These are phyloP conservation scores for Pseudococcus longispinus DNA, from an alignment of 2,888 invertebrate genomes.

Conservation along the genomic window DNA sequence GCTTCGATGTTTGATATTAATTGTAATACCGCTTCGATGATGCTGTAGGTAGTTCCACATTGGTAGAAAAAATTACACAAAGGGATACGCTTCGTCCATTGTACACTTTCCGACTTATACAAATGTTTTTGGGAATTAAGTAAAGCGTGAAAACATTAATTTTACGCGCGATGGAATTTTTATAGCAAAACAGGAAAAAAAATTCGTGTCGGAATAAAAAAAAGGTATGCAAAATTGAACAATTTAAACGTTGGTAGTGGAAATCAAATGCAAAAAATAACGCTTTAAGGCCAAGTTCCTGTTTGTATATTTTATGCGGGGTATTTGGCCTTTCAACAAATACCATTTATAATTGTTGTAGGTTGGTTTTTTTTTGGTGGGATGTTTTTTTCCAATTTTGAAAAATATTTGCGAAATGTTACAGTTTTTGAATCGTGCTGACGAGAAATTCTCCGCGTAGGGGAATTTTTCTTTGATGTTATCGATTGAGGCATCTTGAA, in stretches of 20 bases:
- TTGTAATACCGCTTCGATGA: neutral
- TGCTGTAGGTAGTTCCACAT: neutral
- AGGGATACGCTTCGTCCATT: neutral
- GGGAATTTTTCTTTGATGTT: neutral
- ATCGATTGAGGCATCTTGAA: neutral
- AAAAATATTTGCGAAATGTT: neutral
- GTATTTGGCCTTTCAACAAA: constrained; percentile 13
- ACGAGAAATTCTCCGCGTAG: neutral
- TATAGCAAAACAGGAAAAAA: neutral
- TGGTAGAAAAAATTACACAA: neutral
- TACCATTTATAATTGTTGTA: neutral
- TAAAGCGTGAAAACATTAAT: constrained; percentile 33
- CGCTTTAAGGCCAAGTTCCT: constrained; percentile 1
- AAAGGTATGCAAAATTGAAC: neutral
- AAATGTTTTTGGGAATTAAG: constrained; percentile 18
- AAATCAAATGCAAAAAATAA: constrained; percentile 2
- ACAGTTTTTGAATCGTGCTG: neutral
- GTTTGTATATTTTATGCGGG: neutral
- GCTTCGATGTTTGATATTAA: constrained; percentile 36
- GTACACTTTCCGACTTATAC: constrained; percentile 16
- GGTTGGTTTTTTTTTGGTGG: neutral
- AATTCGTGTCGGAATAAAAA: neutral
- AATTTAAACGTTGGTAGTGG: neutral
- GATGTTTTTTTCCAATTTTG: neutral
- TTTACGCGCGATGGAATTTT: constrained; percentile 35